A percentile compares a stretch with the other conserved stretches of the same genome.
These are phyloP conservation scores for Falco rusticolus DNA, from an alignment of 2,797 vertebrate genomes.

Conservation along the genomic window DNA sequence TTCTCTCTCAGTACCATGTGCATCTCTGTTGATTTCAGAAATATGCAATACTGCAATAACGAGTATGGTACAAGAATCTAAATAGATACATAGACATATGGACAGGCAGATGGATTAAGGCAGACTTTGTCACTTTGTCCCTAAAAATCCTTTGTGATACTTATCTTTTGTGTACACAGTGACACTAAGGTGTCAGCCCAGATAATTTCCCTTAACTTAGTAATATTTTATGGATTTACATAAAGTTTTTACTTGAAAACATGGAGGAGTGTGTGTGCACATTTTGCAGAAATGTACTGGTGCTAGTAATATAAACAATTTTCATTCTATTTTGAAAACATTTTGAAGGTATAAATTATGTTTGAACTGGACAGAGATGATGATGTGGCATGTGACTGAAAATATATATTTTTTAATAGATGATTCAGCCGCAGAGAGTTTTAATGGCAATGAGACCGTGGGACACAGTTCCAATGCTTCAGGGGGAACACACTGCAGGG, in stretches of 20 bases:
- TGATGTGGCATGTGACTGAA: slow-evolving; percentile 59
- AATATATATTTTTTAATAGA: slow-evolving; percentile 79
- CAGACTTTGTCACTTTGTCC: slow-evolving; percentile 19
- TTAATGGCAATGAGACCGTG: slow-evolving; percentile 84
- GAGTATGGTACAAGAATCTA: not conserved
- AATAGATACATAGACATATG: not conserved
- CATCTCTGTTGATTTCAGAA: slow-evolving; percentile 3
- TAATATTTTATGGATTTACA: not conserved
- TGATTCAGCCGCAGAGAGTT: slow-evolving; percentile 86
- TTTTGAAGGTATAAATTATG: slow-evolving; percentile 22
- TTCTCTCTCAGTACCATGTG: not conserved
- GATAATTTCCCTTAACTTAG: not conserved
- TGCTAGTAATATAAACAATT: not conserved
- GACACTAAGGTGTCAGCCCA: not conserved
- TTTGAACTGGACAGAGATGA: slow-evolving; percentile 54
- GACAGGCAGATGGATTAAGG: not conserved
- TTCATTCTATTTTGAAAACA: slow-evolving; percentile 17
- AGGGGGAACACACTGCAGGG: slow-evolving; percentile 81
- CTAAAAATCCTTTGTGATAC: not conserved
- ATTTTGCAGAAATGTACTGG: slow-evolving; percentile 15
- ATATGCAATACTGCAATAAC: not conserved
- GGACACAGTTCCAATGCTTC: slow-evolving; percentile 79
- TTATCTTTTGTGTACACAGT: not conserved
- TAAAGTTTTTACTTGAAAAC: not conserved
- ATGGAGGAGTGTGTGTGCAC: not conserved